Conservation (phyloP, 1,140 invertebrate species). For the Sitobion miscanthi region DNA sequence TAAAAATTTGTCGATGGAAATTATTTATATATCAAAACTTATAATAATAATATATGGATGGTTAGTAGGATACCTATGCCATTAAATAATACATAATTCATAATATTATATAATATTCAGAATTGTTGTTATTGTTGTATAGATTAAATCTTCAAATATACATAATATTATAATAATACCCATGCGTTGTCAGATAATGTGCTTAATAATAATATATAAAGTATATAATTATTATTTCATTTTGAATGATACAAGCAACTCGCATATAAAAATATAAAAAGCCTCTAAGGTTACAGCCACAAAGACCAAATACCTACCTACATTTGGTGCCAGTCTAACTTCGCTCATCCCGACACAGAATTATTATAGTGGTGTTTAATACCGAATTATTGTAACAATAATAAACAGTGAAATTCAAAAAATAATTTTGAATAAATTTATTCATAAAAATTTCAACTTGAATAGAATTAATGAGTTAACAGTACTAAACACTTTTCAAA, state of each 20-base stretch:
- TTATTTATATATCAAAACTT: conserved; percentile 9
- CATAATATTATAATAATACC: neutral
- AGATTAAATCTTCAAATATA: conserved; percentile 26
- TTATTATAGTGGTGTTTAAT: neutral
- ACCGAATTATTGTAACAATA: neutral
- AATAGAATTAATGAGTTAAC: neutral
- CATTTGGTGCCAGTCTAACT: too few species aligned
- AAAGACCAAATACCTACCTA: neutral
- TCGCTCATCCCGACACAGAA: neutral
- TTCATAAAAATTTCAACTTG: neutral
- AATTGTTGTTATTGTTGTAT: neutral
- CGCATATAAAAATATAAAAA: neutral
- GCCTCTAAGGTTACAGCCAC: neutral
- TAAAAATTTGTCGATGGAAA: neutral
- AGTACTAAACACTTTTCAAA: neutral
- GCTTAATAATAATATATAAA: neutral
- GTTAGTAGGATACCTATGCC: neutral
- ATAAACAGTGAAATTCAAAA: neutral
- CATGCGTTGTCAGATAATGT: neutral
- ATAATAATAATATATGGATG: conserved; percentile 22
- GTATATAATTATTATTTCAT: neutral
- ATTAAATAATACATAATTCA: conserved; percentile 19
- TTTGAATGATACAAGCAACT: neutral
- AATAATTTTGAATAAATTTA: neutral
- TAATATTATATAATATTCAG: neutral